Percentiles rank a stretch among this genome's conserved stretches.
phyloP scores from a whole-genome alignment of 2,888 invertebrate species.

The Frankliniella fusca region DNA sequence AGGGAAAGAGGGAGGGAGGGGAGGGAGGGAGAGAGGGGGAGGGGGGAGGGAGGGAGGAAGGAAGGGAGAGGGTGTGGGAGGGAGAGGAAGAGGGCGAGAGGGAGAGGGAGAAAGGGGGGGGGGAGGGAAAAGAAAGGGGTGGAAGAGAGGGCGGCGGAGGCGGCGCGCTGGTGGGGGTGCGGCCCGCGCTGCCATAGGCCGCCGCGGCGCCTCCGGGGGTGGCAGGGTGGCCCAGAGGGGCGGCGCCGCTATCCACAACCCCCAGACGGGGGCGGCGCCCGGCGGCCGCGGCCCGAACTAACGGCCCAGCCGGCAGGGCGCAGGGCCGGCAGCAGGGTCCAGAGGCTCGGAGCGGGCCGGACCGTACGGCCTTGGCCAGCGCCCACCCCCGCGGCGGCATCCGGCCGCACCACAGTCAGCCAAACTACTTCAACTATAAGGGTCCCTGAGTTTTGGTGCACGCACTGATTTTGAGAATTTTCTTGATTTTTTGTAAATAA shows the following conservation, averaged over 20 bases:
- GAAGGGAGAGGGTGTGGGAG: slow-evolving; percentile 27
- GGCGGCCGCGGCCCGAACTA: no score
- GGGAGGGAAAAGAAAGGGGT: not conserved
- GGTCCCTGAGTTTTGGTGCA: no score
- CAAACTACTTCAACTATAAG: no score
- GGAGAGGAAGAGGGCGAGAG: slow-evolving; percentile 26
- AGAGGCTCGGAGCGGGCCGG: no score
- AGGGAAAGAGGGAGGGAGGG: not conserved
- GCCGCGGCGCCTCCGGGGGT: not conserved
- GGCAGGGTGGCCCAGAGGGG: not conserved
- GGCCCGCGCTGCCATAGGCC: not conserved
- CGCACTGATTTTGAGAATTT: no score
- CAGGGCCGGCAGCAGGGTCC: no score
- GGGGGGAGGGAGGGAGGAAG: not conserved
- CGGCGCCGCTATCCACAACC: not conserved
- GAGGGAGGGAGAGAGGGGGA: not conserved
- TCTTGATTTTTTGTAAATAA: no score
- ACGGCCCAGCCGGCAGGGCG: no score
- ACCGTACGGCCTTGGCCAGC: no score
- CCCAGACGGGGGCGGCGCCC: not conserved
- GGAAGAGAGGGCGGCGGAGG: not conserved
- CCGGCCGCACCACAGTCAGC: no score
- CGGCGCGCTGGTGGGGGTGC: not conserved
- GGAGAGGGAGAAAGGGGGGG: slow-evolving; percentile 28
- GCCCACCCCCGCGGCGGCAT: no score